phyloP scores from a whole-genome alignment of 1,140 invertebrate genomes.

The Rhopalosiphum padi region DNA sequence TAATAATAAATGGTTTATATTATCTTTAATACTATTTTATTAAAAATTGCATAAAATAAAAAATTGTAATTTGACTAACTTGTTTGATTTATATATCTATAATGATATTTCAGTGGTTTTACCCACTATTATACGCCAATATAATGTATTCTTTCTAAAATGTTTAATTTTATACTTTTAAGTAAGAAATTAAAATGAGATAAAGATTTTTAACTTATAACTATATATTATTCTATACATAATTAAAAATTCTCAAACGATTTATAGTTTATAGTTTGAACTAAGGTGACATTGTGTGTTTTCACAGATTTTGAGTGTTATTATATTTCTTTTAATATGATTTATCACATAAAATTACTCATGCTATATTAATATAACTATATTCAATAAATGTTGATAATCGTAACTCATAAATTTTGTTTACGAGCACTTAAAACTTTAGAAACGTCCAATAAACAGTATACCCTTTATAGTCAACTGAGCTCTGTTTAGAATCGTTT shows the following conservation, averaged over 20 bases:
- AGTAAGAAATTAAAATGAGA: background rate
- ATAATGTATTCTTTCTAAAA: background rate
- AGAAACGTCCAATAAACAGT: background rate
- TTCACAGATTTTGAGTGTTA: background rate
- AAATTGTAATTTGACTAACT: background rate
- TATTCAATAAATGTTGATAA: constrained; percentile 18
- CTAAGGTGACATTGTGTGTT: background rate
- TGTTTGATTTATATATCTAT: background rate
- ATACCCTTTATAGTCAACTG: background rate
- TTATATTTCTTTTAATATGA: background rate
- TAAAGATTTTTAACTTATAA: background rate
- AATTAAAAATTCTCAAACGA: background rate
- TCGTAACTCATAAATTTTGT: background rate
- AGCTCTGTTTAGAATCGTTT: background rate
- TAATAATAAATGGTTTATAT: background rate
- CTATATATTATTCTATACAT: background rate
- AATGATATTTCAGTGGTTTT: background rate
- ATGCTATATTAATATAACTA: background rate
- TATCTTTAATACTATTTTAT: background rate
- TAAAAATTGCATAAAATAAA: background rate
- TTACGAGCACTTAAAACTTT: constrained; percentile 3
- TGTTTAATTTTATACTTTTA: background rate
- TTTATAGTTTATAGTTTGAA: background rate
- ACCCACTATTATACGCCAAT: background rate
- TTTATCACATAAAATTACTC: background rate